These are phyloP conservation scores for Isotomurus palustris DNA, from an alignment of 2,888 invertebrate genomes.

Conservation along the genomic window DNA sequence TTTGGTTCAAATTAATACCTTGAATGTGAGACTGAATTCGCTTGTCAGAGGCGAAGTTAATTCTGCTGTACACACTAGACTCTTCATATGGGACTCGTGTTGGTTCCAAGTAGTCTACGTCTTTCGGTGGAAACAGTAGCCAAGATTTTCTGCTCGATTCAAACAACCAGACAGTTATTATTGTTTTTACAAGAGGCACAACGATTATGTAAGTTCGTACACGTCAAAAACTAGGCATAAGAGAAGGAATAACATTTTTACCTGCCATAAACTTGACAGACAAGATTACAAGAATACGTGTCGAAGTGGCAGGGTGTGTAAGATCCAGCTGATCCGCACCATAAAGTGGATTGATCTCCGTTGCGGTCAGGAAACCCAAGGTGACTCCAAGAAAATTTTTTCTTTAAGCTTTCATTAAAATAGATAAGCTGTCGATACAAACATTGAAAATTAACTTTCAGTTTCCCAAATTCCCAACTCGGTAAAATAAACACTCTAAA, in stretches of 20 bases:
- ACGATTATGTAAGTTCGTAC: not conserved
- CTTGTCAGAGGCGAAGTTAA: constrained; percentile 59
- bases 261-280: constrained; percentile 83
- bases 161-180: constrained; percentile 37
- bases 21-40: constrained; percentile 10
- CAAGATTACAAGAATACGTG: constrained; percentile 88
- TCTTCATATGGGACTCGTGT: constrained; percentile 93
- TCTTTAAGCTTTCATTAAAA: constrained; percentile 28
- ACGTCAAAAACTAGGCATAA: too few species aligned
- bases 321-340: constrained; percentile 81
- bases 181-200: not conserved
- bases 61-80: constrained; percentile 83
- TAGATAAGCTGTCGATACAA: constrained; percentile 45
- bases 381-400: constrained; percentile 60
- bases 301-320: constrained; percentile 93
- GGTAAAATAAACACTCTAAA: not conserved
- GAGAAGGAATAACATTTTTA: constrained; percentile 49
- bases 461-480: not conserved
- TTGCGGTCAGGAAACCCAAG: constrained; percentile 68
- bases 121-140: constrained; percentile 81
- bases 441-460: constrained; percentile 40
- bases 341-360: constrained; percentile 69
- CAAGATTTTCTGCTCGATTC: constrained; percentile 89
- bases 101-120: constrained; percentile 62
- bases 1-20: constrained; percentile 21